Percentiles rank a stretch among this genome's conserved stretches.
These are phyloP conservation scores for Budorcas taxicolor DNA, from an alignment of 2,113 vertebrate species.

Conservation along the genomic window DNA sequence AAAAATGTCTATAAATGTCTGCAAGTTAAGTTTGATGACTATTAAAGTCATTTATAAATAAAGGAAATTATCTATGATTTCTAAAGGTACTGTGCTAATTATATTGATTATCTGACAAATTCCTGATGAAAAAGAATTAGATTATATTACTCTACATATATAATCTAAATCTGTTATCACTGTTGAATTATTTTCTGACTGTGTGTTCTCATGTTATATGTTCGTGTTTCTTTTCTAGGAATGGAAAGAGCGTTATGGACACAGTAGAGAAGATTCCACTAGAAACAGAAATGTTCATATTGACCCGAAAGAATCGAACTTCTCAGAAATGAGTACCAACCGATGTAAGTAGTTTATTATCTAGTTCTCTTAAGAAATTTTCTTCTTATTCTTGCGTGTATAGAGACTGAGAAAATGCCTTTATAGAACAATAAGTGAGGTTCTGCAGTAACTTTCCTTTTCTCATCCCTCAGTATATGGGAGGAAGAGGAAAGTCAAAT, in stretches of 20 bases:
- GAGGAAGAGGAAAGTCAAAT: not conserved
- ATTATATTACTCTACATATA: not conserved
- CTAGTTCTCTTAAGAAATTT: not conserved
- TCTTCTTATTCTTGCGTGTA: not conserved
- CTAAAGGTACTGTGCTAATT: not conserved
- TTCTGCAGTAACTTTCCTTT: not conserved
- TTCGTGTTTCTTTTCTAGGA: conserved; percentile 77
- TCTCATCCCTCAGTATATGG: not conserved
- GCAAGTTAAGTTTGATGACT: not conserved
- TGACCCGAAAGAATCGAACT: conserved; percentile 87
- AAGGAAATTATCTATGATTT: not conserved
- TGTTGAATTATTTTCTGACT: conserved; percentile 4
- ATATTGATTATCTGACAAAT: not conserved
- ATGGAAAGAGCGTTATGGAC: conserved; percentile 92
- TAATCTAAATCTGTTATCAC: not conserved
- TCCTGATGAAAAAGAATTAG: conserved; percentile 20
- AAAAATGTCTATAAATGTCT: not conserved
- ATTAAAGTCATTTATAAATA: conserved; percentile 4
- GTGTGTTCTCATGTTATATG: not conserved
- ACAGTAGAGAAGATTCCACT: conserved; percentile 84
- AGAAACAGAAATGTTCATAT: conserved; percentile 85
- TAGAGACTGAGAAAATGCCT: not conserved
- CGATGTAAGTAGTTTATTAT: conserved; percentile 78
- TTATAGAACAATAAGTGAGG: not conserved
- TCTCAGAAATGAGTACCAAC: conserved; percentile 80